Base-by-base conservation (phyloP, 2,888 invertebrate species). In the Xestobium rufovillosum region DNA sequence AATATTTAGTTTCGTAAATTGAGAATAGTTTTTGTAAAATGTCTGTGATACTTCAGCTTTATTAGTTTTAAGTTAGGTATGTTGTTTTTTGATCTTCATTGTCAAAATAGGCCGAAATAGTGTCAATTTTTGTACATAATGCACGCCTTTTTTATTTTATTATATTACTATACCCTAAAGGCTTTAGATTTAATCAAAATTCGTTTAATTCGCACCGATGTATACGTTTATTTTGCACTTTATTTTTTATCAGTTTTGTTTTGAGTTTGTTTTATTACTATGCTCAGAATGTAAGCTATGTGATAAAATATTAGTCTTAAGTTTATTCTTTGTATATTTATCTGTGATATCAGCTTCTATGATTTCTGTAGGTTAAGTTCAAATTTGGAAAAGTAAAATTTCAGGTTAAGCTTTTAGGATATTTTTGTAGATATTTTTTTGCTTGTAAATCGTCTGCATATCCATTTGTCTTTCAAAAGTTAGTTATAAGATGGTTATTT, bases 111-210 rank as follows among this genome's bases (percentile, higher is more conserved):
- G 61, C 61, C 61, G 62, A 61, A 63, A 54, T 60, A 58, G 65
- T 65, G 65, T 63, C 65, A 65, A 65, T 65, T 59, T 49, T 50
- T 64, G 59, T 64, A 64, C 44, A 61, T 61, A 61, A 49, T 48
- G 50, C 37, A 45, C 47, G 48, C 46, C 48, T 49, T 45, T 49
- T 46, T 38, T 35, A 36, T 34, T 45, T 45, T 45, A 27, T 25
- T 31, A 30, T 29, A 34, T 31, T 25, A n/a, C n/a, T n/a, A n/a
- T n/a, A n/a, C n/a, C n/a, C n/a, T n/a, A n/a, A n/a, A n/a, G n/a
- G n/a, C n/a, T n/a, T n/a, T n/a, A n/a, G n/a, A n/a, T n/a, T n/a
- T n/a, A n/a, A n/a, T n/a, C n/a, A n/a, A n/a, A n/a, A n/a, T n/a
- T n/a, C n/a, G n/a, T n/a, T n/a, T n/a, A n/a, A n/a, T n/a, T n/a